Percentiles rank a stretch among this genome's conserved stretches.
These are phyloP conservation scores for Drosophila sturtevanti DNA, from an alignment of 1,140 invertebrate species.

Conservation along the genomic window DNA sequence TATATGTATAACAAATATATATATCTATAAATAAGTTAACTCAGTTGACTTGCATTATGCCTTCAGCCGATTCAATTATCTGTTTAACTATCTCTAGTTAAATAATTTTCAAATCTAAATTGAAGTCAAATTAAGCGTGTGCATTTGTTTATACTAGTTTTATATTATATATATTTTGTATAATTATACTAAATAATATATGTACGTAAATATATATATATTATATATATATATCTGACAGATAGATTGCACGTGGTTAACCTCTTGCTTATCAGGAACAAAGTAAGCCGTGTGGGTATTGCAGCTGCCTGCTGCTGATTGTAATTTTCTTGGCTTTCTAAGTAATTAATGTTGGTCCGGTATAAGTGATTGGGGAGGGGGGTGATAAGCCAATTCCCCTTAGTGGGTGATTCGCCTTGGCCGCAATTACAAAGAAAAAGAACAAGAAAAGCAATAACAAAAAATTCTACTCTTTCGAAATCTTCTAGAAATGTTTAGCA, in stretches of 20 bases:
- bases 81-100: neutral
- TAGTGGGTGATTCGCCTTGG: conserved; percentile 30
- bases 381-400: neutral
- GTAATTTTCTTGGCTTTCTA: conserved; percentile 44
- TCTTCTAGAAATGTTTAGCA: conserved; percentile 36
- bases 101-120: neutral
- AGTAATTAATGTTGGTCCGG: conserved; percentile 32
- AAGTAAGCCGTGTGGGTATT: neutral
- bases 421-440: conserved; percentile 35
- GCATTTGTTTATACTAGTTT: neutral
- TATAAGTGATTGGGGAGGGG: neutral
- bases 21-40: too few relatives aligned
- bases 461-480: conserved; percentile 12
- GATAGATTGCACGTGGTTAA: conserved; percentile 27
- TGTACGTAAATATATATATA: conserved; percentile 3
- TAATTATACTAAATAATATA: too few relatives aligned
- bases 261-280: conserved; percentile 34
- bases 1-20: too few relatives aligned
- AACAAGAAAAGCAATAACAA: neutral
- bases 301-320: conserved; percentile 7
- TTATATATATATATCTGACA: conserved; percentile 21
- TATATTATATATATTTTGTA: neutral
- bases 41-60: neutral
- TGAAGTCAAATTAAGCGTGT: neutral
- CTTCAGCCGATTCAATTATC: neutral